Conservation (phyloP, 2,113 vertebrate species). For the Alligator mississippiensis region DNA sequence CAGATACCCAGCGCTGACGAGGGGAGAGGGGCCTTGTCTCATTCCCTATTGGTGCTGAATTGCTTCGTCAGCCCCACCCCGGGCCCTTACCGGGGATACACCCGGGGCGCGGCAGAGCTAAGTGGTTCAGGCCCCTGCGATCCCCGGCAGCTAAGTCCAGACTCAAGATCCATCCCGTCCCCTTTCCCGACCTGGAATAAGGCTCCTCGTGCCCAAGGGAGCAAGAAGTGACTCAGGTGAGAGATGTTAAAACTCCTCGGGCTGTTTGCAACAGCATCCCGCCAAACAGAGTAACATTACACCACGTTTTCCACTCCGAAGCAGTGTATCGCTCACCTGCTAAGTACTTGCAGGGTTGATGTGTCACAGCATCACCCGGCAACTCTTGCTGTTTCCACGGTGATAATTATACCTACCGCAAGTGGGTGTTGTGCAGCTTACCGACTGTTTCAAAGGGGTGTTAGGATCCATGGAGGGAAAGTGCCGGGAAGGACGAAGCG, state of each 20-base stretch:
- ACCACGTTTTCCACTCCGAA: neutral
- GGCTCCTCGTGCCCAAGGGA: neutral
- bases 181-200: too few relatives aligned
- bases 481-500: neutral
- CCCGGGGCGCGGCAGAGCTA: neutral
- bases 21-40: neutral
- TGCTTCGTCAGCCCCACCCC: rapidly evolving
- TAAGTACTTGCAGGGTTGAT: rapidly evolving
- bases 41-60: neutral
- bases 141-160: constrained; percentile 54
- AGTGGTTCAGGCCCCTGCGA: neutral
- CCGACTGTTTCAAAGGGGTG: neutral
- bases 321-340: neutral
- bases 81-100: neutral
- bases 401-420: too few relatives aligned
- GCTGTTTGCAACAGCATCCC: neutral
- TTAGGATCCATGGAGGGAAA: neutral
- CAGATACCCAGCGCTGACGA: rapidly evolving
- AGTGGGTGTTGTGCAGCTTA: neutral
- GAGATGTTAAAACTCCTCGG: neutral
- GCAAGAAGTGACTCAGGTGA: neutral
- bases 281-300: neutral
- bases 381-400: neutral
- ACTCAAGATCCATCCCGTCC: neutral
- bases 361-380: neutral